Evolutionary conservation across 2,113 vertebrate genomes (phyloP).

Genomic region (Pseudolaguvia tuberculata): DNA sequence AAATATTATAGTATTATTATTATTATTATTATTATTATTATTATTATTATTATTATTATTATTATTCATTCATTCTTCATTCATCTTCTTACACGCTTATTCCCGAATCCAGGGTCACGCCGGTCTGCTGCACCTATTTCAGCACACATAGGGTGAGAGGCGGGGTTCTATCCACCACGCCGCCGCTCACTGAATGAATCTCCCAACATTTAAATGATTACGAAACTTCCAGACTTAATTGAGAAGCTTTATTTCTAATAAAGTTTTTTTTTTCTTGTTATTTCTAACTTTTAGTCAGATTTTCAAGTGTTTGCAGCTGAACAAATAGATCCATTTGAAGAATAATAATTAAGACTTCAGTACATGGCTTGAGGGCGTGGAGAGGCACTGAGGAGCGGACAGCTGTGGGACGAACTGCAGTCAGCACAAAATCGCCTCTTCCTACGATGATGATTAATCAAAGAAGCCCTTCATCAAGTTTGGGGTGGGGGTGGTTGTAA

Average conservation of each 20-base stretch:
- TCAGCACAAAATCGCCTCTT: slow-evolving; percentile 50
- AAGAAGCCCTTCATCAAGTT: slow-evolving; percentile 36
- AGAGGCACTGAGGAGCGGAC: not conserved
- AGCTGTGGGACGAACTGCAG: slow-evolving; percentile 24
- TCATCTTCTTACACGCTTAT: too few species aligned
- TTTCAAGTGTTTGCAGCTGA: not conserved
- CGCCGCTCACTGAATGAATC: too few species aligned
- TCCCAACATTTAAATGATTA: too few species aligned
- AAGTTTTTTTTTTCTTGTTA: not conserved
- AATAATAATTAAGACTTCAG: slow-evolving; percentile 11
- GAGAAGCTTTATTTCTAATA: not conserved
- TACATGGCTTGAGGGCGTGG: slow-evolving; percentile 1
- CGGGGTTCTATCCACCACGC: too few species aligned
- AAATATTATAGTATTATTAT: too few species aligned
- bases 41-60: too few species aligned
- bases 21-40: too few species aligned
- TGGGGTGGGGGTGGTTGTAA: too few species aligned
- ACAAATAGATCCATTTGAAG: not conserved
- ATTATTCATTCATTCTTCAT: too few species aligned
- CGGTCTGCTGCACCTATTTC: too few species aligned
- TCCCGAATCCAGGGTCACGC: too few species aligned
- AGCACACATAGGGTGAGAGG: too few species aligned
- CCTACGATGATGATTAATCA: slow-evolving; percentile 54
- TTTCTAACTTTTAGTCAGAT: not conserved
- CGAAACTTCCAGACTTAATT: not conserved